These are phyloP conservation scores for Lepidonotus clava DNA, from an alignment of 2,888 invertebrate genomes.

Conservation along the genomic window DNA sequence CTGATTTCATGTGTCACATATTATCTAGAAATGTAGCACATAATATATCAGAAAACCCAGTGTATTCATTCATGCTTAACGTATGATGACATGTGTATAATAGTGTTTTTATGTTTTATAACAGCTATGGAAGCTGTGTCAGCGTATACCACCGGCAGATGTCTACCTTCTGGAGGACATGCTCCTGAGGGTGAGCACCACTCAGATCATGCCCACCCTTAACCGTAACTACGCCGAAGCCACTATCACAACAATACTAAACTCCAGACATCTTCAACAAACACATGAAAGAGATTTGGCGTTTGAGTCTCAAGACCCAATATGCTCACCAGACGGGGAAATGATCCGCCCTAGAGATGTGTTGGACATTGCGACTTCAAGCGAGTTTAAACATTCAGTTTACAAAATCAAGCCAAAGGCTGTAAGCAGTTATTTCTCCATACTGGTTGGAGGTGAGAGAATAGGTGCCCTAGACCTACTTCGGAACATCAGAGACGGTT, in stretches of 20 bases:
- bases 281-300: too few species aligned
- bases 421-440: background rate
- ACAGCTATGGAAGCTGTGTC: conserved; percentile 13
- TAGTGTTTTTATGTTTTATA: background rate
- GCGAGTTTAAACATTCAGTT: background rate
- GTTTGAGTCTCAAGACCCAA: too few species aligned
- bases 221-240: conserved; percentile 29
- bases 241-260: background rate
- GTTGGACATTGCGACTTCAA: background rate
- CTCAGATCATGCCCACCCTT: background rate
- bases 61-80: too few species aligned
- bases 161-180: conserved; percentile 1
- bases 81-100: too few species aligned
- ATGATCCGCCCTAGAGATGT: background rate
- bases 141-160: background rate
- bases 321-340: background rate
- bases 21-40: too few species aligned
- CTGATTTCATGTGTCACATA: too few species aligned
- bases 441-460: conserved; percentile 16
- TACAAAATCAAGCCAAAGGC: background rate
- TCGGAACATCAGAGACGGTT: background rate
- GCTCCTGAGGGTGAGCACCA: background rate
- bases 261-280: background rate
- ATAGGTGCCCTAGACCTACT: background rate
- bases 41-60: too few species aligned